Percentiles rank a stretch among this genome's conserved stretches.
phyloP scores from a whole-genome alignment of 2,888 invertebrate species.

The Lycaena phlaeas region DNA sequence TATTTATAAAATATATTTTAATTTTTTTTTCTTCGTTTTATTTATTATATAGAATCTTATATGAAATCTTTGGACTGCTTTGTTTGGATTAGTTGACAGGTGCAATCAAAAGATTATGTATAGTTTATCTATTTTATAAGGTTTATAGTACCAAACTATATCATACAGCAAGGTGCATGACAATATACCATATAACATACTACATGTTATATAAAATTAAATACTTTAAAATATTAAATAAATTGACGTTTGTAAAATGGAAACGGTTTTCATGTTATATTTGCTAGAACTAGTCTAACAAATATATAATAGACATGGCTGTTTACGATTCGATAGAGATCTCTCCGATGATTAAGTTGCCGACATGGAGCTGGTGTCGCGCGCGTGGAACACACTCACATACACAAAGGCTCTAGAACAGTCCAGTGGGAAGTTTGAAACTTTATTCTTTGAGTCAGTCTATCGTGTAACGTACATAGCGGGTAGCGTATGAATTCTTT shows the following conservation, averaged over 20 bases:
- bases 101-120: no score
- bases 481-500: no score
- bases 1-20: no score
- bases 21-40: no score
- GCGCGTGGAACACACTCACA: conserved; percentile 35
- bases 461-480: conserved; percentile 44
- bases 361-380: neutral
- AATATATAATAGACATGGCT: neutral
- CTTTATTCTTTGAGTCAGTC: conserved; percentile 45
- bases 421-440: conserved; percentile 43
- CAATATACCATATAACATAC: no score
- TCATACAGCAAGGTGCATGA: no score
- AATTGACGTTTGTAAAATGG: conserved; percentile 7
- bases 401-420: conserved; percentile 40
- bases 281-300: neutral
- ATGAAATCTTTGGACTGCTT: no score
- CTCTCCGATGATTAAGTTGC: neutral
- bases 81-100: no score
- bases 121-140: no score
- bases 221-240: neutral
- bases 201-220: no score
- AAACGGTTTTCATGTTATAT: neutral
- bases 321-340: neutral
- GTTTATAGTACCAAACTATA: no score
- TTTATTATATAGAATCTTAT: no score